These are phyloP conservation scores for Asbolus verrucosus DNA, from an alignment of 1,140 invertebrate species.

Conservation along the genomic window DNA sequence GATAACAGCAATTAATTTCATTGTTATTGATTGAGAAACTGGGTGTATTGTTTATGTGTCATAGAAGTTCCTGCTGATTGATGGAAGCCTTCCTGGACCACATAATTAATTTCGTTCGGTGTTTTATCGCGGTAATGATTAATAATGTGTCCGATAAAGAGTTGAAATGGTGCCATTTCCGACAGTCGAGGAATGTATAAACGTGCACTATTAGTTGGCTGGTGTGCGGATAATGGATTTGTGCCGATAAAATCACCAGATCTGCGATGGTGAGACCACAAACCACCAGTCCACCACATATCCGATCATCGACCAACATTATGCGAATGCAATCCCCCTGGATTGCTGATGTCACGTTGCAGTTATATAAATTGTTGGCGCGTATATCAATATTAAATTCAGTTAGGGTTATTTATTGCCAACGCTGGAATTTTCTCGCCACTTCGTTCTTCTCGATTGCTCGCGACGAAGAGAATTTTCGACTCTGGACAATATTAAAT, in stretches of 20 bases:
- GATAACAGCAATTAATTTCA: no score
- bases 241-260: conserved; percentile 35
- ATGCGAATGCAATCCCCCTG: conserved; percentile 17
- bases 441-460: no score
- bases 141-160: conserved; percentile 33
- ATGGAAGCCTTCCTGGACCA: conserved; percentile 4
- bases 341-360: conserved; percentile 34
- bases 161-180: conserved; percentile 37
- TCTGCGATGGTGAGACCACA: conserved; percentile 33
- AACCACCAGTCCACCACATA: conserved; percentile 29
- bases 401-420: neutral
- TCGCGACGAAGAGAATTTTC: no score
- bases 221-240: conserved; percentile 23
- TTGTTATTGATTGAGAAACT: no score
- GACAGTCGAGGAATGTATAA: conserved; percentile 34
- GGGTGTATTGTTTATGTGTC: no score
- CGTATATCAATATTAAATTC: conserved; percentile 17
- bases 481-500: no score
- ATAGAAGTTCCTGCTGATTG: no score
- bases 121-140: conserved; percentile 38
- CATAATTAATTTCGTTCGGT: conserved; percentile 11
- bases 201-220: conserved; percentile 23
- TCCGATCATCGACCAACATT: conserved; percentile 27
- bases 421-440: neutral
- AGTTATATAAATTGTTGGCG: conserved; percentile 26